Evolutionary conservation across 2,797 vertebrate genomes (phyloP), one percentile per base, ranked within the genome.

Genomic region (Neoniphon sammara): DNA sequence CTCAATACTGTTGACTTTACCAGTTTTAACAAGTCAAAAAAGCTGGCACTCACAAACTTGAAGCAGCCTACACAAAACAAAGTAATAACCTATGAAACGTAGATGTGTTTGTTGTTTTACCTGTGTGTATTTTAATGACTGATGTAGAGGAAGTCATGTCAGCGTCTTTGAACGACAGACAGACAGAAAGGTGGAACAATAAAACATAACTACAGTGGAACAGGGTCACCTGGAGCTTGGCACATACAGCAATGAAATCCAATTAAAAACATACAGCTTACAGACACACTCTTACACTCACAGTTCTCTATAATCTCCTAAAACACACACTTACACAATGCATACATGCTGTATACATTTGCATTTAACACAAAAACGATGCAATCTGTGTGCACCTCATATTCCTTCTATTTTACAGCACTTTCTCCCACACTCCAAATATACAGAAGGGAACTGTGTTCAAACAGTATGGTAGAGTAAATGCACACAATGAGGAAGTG

Each of bases 81-180:
- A 65, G 18, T 31, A 78, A 68, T 31, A 65, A 84, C 34, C 61
- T 55, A 76, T 52, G 21, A 83, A 62, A 70, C 77, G 78, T 50
- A 47, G 66, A 66, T 31, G 34, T 10, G 6, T 31, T n/a, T 36
- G 49, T 54, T 11, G 42, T 83, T 91, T 83, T 66, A 87, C 84
- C 85, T 85, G 86, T 91, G 85, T 91, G 85, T 87, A 91, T 91
- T 92, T 94, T 92, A 91, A 91, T 93, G 88, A 90, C 87, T 53
- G 85, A 87, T 88, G 81, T 75, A 83, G 85, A 84, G 66, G 90
- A 89, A 46, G 54, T 82, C 77, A 68, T 60, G 67, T 90, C 64
- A 39, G 75, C 70, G 84, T 87, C 80, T 81, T 77, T 79, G 82
- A 69, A 53, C 84, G 86, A 85, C 83, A 87, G 79, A 85, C 85